phyloP scores from a whole-genome alignment of 2,888 invertebrate species.

The Priocnemis perturbator region DNA sequence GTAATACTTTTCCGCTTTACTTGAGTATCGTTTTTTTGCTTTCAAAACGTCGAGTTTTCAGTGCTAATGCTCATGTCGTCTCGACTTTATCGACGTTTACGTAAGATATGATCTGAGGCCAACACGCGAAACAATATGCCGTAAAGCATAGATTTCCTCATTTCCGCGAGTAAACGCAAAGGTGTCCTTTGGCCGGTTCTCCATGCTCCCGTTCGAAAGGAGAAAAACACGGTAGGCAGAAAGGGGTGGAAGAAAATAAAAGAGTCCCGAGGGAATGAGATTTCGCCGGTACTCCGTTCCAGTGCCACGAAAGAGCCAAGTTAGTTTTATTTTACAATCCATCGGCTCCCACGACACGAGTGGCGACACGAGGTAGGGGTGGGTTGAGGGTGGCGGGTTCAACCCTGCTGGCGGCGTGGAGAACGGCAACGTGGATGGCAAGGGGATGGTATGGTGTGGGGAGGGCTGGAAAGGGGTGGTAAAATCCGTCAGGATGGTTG shows the following conservation, averaged over 20 bases:
- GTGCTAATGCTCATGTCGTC: no score
- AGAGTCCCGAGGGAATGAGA: conserved; percentile 71
- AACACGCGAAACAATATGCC: no score
- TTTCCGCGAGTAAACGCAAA: neutral
- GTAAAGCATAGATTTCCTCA: no score
- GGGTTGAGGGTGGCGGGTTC: neutral
- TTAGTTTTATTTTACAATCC: conserved; percentile 76
- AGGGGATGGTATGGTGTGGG: neutral
- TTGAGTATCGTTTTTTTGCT: no score
- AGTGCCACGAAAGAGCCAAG: conserved; percentile 71
- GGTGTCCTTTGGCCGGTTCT: neutral
- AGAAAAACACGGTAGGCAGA: conserved; percentile 12
- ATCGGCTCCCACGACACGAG: conserved; percentile 65
- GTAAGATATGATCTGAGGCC: no score
- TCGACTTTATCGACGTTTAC: no score
- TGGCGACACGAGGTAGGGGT: conserved; percentile 33
- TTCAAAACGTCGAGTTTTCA: no score
- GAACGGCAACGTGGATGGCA: conserved; percentile 10
- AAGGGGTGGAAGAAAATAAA: conserved; percentile 56
- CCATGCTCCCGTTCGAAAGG: neutral
- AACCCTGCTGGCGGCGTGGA: conserved; percentile 20
- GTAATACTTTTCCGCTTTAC: no score
- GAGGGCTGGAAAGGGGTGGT: conserved; percentile 21
- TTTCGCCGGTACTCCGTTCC: conserved; percentile 67
- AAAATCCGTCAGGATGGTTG: conserved; percentile 61